These are phyloP conservation scores for Suillia variegata DNA, from an alignment of 2,888 invertebrate species.

Conservation along the genomic window DNA sequence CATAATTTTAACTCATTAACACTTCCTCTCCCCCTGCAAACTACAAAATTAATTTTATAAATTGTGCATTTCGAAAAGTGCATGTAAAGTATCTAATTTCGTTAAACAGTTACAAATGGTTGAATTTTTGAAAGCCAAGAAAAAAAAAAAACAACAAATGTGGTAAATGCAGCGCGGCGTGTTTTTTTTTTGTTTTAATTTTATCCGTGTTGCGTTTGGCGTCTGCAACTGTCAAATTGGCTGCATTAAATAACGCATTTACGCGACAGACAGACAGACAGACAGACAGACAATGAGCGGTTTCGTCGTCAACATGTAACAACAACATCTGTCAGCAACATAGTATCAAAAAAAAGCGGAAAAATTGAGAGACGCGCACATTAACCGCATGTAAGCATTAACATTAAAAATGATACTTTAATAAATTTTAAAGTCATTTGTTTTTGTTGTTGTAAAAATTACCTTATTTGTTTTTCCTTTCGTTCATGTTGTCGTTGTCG, in stretches of 20 bases:
- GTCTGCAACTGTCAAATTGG: constrained; percentile 31
- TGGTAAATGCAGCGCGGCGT: too few relatives aligned
- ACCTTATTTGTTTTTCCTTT: not conserved
- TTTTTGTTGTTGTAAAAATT: not conserved
- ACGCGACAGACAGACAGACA: too few relatives aligned
- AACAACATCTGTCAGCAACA: constrained; percentile 20
- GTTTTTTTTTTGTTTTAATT: too few relatives aligned
- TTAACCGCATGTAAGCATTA: too few relatives aligned
- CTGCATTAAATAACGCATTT: constrained; percentile 51
- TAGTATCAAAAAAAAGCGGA: too few relatives aligned
- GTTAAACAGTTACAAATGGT: constrained; percentile 7
- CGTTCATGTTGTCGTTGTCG: not conserved
- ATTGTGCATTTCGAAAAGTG: too few relatives aligned
- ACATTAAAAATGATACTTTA: too few relatives aligned
- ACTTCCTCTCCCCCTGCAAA: constrained; percentile 27
- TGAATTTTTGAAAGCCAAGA: not conserved
- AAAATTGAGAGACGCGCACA: too few relatives aligned
- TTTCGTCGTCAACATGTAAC: too few relatives aligned
- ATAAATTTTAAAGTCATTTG: not conserved
- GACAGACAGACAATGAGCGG: too few relatives aligned
- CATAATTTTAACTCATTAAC: constrained; percentile 39
- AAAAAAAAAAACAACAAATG: too few relatives aligned
- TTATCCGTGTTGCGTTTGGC: constrained; percentile 21
- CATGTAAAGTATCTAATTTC: constrained; percentile 4
- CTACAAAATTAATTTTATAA: not conserved